A percentile compares a stretch with the other conserved stretches of the same genome.
Evolutionary conservation across 2,113 vertebrate species (phyloP).

Genomic region (Macheiramphus alcinus): DNA sequence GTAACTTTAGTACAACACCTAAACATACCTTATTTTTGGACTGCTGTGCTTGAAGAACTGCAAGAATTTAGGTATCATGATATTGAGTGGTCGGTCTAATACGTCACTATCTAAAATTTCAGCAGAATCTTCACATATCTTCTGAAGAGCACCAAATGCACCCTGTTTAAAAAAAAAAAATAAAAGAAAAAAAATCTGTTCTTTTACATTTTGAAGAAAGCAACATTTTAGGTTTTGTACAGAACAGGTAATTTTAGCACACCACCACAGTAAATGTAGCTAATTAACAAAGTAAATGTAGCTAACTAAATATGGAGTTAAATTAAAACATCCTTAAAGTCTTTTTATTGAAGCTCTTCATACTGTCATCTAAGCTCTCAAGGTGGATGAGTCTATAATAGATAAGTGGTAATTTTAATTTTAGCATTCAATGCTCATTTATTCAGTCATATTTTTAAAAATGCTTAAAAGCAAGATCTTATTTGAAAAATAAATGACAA

Average conservation of each 20-base stretch:
- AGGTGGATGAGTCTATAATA: not conserved
- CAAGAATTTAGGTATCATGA: slow-evolving; percentile 98
- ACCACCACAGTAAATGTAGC: not conserved
- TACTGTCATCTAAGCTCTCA: not conserved
- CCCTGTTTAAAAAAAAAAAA: slow-evolving; percentile 73
- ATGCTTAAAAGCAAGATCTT: not conserved
- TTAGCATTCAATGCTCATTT: not conserved
- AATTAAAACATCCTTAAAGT: not conserved
- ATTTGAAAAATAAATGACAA: not conserved
- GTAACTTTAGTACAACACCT: not conserved
- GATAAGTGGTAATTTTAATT: not conserved
- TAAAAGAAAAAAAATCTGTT: not conserved
- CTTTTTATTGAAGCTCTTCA: not conserved
- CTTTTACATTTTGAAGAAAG: not conserved
- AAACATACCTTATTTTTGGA: slow-evolving; percentile 88
- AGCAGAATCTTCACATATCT: slow-evolving; percentile 97
- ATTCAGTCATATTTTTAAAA: not conserved
- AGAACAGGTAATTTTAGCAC: not conserved
- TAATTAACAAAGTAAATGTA: not conserved
- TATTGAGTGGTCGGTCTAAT: slow-evolving; percentile 92
- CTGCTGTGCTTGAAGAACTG: slow-evolving; percentile 98
- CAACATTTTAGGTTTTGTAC: not conserved
- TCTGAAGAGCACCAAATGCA: slow-evolving; percentile 95
- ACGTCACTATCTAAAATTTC: slow-evolving; percentile 97
- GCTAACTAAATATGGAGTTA: not conserved